Conservation (phyloP, 2,888 invertebrate species). For the Ephialtes manifestator region DNA sequence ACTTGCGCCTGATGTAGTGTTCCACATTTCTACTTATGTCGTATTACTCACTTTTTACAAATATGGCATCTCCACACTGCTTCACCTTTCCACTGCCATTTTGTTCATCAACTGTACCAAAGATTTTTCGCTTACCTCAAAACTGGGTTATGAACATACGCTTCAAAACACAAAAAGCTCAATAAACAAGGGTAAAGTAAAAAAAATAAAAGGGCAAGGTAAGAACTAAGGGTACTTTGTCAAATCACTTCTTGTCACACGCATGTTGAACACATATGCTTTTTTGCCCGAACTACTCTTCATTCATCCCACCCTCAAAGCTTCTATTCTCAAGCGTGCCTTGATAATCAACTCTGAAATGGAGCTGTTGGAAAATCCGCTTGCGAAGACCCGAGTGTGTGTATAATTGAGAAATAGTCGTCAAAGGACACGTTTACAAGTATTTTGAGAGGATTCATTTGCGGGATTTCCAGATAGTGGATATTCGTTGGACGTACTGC, state of each 20-base stretch:
- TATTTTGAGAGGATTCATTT: neutral
- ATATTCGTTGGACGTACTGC: neutral
- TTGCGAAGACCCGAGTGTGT: neutral
- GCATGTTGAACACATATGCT: slow-evolving; percentile 6
- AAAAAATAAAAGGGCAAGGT: slow-evolving; percentile 46
- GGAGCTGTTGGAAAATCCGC: neutral
- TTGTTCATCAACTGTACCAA: neutral
- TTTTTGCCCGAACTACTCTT: neutral
- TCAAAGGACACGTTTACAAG: neutral
- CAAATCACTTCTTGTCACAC: slow-evolving; percentile 30
- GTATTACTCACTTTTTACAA: neutral
- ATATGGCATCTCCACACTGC: neutral
- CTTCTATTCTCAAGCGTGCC: slow-evolving; percentile 38
- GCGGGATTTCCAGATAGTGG: neutral
- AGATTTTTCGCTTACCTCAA: slow-evolving; percentile 5
- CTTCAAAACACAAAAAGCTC: slow-evolving; percentile 13
- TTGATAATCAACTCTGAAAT: slow-evolving; percentile 44
- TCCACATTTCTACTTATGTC: no score
- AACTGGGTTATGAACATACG: neutral
- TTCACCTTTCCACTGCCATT: neutral
- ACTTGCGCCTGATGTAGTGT: no score
- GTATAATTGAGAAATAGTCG: neutral
- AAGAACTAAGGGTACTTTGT: slow-evolving; percentile 60
- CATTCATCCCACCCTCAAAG: slow-evolving; percentile 43
- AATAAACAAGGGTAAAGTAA: slow-evolving; percentile 26